Evolutionary conservation across 2,113 vertebrate species (phyloP).

Genomic region (Macrotus californicus): DNA sequence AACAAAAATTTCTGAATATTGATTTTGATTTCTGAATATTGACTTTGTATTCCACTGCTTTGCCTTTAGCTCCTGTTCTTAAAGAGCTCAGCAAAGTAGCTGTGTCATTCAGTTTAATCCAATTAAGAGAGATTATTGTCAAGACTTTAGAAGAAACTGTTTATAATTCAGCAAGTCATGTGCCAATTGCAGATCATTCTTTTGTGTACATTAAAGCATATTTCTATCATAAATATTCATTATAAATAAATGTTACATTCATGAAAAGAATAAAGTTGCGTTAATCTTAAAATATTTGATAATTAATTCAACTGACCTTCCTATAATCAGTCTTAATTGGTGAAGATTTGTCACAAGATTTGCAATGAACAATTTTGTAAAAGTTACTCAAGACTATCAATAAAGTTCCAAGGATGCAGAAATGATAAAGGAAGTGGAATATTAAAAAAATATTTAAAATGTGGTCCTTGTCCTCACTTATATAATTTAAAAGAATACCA

Average conservation of each 20-base stretch:
- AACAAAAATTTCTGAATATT: too few species aligned
- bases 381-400: background rate
- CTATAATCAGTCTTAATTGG: background rate
- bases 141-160: conserved; percentile 18
- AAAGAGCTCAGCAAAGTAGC: background rate
- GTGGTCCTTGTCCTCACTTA: background rate
- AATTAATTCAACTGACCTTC: background rate
- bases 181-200: background rate
- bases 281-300: conserved; percentile 29
- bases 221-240: background rate
- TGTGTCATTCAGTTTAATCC: background rate
- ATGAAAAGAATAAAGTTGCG: background rate
- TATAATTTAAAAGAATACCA: background rate
- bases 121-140: background rate
- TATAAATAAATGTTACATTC: background rate
- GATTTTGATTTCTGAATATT: too few species aligned
- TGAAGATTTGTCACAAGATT: background rate
- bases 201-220: background rate
- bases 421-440: background rate
- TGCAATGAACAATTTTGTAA: background rate
- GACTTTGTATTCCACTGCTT: too few species aligned
- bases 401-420: background rate
- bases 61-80: background rate
- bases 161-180: background rate
- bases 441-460: background rate